A percentile compares a stretch with the other conserved stretches of the same genome.
Evolutionary conservation across 2,797 vertebrate genomes (phyloP).

Genomic region (Erpetoichthys calabaricus): DNA sequence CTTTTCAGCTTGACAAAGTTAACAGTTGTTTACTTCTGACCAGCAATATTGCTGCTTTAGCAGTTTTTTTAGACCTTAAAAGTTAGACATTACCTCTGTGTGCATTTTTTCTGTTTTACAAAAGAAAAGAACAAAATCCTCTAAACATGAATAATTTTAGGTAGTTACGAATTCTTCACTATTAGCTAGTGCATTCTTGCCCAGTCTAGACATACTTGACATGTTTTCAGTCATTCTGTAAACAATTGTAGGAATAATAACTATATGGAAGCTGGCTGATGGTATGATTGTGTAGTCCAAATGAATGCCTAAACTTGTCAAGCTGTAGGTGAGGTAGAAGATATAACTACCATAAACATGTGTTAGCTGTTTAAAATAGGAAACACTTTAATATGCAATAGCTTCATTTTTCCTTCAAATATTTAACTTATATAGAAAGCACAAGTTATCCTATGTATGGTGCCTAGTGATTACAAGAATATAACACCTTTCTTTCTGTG

Average conservation of each 20-base stretch:
- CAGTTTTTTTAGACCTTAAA: background rate
- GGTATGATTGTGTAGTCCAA: background rate
- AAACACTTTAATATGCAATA: too few relatives aligned
- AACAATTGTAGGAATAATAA: background rate
- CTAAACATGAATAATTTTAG: background rate
- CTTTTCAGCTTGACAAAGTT: too few relatives aligned
- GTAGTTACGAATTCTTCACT: background rate
- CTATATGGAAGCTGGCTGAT: background rate
- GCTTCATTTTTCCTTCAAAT: too few relatives aligned
- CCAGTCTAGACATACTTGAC: slow-evolving; percentile 8
- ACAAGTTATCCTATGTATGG: too few relatives aligned
- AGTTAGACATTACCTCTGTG: background rate
- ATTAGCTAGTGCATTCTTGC: slow-evolving; percentile 6
- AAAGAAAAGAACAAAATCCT: background rate
- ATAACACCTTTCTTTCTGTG: too few relatives aligned
- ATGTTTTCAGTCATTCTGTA: slow-evolving; percentile 1
- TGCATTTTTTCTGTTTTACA: background rate
- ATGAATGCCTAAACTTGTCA: background rate
- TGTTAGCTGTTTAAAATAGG: too few relatives aligned
- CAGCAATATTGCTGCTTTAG: too few relatives aligned
- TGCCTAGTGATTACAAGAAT: too few relatives aligned
- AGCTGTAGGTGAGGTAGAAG: background rate
- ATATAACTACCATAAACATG: background rate
- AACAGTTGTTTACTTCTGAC: too few relatives aligned
- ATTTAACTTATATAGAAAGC: too few relatives aligned